phyloP scores from a whole-genome alignment of 2,888 invertebrate genomes.

The Priocnemis perturbator region DNA sequence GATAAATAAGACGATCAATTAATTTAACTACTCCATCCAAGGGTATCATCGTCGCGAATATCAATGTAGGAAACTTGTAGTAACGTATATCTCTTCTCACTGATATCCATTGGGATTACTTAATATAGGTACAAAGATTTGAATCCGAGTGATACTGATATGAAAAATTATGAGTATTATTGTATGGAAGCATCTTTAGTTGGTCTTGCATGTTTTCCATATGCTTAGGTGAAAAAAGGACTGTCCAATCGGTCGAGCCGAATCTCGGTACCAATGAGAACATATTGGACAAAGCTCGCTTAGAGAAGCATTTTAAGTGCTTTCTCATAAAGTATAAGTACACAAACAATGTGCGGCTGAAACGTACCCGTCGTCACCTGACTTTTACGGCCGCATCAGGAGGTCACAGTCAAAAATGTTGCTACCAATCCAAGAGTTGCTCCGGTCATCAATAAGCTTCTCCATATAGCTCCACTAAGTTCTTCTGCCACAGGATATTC shows the following conservation, averaged over 20 bases:
- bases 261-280: conserved; percentile 28
- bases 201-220: conserved; percentile 26
- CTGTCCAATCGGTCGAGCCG: conserved; percentile 30
- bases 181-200: conserved; percentile 23
- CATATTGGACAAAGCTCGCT: conserved; percentile 21
- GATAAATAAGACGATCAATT: conserved; percentile 55
- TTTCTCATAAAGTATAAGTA: conserved; percentile 70
- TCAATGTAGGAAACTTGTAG: conserved; percentile 66
- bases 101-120: no score
- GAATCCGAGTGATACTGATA: conserved; percentile 42
- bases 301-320: conserved; percentile 46
- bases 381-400: conserved; percentile 56
- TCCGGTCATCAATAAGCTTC: conserved; percentile 72
- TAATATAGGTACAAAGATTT: conserved; percentile 17
- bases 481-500: conserved; percentile 73
- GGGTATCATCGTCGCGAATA: conserved; percentile 46
- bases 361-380: conserved; percentile 38
- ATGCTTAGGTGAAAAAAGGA: conserved; percentile 21
- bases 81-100: conserved; percentile 45
- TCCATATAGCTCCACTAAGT: conserved; percentile 72
- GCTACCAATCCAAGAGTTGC: conserved; percentile 72
- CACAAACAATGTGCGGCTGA: conserved; percentile 48
- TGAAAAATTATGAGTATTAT: conserved; percentile 35
- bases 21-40: conserved; percentile 63
- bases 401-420: conserved; percentile 71